These are phyloP conservation scores for Astyanax mexicanus DNA, from an alignment of 2,797 vertebrate species.

Conservation along the genomic window DNA sequence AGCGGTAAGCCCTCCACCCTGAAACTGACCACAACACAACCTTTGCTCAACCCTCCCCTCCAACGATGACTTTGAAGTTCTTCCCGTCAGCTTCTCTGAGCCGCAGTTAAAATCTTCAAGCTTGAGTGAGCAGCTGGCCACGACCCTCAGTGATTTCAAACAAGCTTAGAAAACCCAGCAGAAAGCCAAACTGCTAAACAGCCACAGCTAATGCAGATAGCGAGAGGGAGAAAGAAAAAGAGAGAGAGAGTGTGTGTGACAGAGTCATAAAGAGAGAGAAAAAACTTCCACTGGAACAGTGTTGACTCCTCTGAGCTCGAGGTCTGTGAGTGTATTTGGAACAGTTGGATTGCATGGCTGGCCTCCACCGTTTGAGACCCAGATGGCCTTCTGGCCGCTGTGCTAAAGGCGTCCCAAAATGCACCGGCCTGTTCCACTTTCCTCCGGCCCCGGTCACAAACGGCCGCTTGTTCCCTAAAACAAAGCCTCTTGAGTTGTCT, in stretches of 20 bases:
- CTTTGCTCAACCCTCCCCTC: constrained; percentile 14
- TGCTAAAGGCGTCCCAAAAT: constrained; percentile 54
- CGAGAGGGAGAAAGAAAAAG: neutral
- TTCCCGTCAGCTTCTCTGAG: constrained; percentile 19
- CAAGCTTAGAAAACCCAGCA: constrained; percentile 8
- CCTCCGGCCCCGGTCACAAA: constrained; percentile 65
- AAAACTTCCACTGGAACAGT: neutral
- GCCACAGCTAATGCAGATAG: constrained; percentile 22
- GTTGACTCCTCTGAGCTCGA: constrained; percentile 25
- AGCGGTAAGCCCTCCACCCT: constrained; percentile 4
- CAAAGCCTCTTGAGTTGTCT: constrained; percentile 66
- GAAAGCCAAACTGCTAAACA: constrained; percentile 38
- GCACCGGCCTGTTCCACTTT: constrained; percentile 65
- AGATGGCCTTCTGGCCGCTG: constrained; percentile 51
- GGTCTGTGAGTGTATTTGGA: constrained; percentile 35
- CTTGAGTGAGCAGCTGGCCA: constrained; percentile 35
- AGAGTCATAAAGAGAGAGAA: constrained; percentile 11
- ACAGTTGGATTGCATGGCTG: constrained; percentile 49
- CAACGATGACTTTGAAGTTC: constrained; percentile 24
- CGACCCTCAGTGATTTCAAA: constrained; percentile 39
- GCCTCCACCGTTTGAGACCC: constrained; percentile 46
- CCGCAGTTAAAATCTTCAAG: constrained; percentile 45
- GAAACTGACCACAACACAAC: constrained; percentile 10
- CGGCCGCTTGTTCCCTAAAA: constrained; percentile 60
- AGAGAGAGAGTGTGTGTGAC: neutral